phyloP scores from a whole-genome alignment of 2,113 vertebrate genomes.

The Carassius gibelio region DNA sequence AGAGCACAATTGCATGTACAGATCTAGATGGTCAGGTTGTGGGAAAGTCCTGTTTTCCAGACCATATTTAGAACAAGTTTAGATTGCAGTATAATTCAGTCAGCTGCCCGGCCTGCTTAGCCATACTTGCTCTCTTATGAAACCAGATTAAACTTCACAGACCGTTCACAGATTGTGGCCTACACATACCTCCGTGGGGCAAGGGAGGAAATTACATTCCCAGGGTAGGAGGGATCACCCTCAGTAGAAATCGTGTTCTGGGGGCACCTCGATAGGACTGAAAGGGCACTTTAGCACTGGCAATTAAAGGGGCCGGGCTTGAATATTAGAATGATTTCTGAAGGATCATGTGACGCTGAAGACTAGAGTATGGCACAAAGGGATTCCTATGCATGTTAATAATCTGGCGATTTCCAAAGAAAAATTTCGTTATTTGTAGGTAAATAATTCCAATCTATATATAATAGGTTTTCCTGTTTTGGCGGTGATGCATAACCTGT shows the following conservation, averaged over 20 bases:
- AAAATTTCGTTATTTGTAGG: not conserved
- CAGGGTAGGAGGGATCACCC: no score
- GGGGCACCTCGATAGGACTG: no score
- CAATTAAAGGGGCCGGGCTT: no score
- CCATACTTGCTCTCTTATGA: conserved; percentile 18
- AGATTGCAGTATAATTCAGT: not conserved
- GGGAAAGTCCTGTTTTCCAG: conserved; percentile 26
- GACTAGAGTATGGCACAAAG: no score
- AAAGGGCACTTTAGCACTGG: no score
- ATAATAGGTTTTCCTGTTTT: not conserved
- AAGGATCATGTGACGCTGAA: no score
- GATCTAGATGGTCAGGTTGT: conserved; percentile 16
- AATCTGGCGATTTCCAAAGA: not conserved
- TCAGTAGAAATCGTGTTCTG: no score
- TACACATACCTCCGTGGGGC: no score
- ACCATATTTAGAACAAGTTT: conserved; percentile 19
- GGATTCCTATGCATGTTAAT: no score
- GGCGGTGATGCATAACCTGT: conserved; percentile 5
- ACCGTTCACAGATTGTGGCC: no score
- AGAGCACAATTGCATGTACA: not conserved
- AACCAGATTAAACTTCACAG: conserved; percentile 37
- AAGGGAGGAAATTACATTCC: no score
- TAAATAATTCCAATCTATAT: not conserved
- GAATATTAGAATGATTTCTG: no score
- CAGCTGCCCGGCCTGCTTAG: conserved; percentile 3